phyloP scores from a whole-genome alignment of 37 sponge, comb jelly and placozoan species.

The Mnemiopsis leidyi region DNA sequence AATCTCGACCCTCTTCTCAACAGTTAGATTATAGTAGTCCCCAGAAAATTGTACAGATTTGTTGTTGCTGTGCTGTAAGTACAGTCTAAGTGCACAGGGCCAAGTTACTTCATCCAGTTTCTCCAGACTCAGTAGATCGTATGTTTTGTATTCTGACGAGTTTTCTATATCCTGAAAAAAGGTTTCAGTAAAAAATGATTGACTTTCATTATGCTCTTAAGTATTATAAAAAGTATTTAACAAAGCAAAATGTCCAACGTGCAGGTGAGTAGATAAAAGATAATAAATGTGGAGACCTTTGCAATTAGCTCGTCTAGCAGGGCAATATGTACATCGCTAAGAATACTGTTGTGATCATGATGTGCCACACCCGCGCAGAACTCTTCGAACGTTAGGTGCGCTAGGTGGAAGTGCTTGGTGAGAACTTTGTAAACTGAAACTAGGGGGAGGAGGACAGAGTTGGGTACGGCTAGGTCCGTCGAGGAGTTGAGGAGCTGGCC shows the following conservation, averaged over 20 bases:
- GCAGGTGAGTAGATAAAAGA: too few species aligned
- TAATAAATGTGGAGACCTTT: neutral
- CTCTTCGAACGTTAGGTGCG: constrained; percentile 2
- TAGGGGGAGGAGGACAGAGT: constrained; percentile 1
- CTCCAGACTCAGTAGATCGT: constrained; percentile 25
- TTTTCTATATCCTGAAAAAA: neutral
- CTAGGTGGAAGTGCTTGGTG: neutral
- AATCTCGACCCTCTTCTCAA: constrained; percentile 15
- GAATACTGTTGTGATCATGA: constrained; percentile 3
- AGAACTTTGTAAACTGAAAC: constrained; percentile 24
- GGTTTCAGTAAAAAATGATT: too few species aligned
- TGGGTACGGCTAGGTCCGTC: neutral
- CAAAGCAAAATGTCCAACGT: too few species aligned
- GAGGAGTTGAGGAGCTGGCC: neutral
- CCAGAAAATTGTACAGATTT: neutral
- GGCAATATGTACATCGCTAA: constrained; percentile 24
- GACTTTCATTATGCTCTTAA: too few species aligned
- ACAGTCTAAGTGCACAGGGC: constrained; percentile 33
- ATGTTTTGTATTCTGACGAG: neutral
- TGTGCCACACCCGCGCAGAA: neutral
- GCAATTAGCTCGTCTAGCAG: constrained; percentile 23
- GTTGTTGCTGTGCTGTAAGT: neutral
- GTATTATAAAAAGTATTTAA: too few species aligned
- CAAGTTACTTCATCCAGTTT: constrained; percentile 34
- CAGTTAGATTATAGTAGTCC: constrained; percentile 1